Base-by-base conservation (phyloP, 2,888 invertebrate genomes). In the Lepidocyrtoides sp. region DNA sequence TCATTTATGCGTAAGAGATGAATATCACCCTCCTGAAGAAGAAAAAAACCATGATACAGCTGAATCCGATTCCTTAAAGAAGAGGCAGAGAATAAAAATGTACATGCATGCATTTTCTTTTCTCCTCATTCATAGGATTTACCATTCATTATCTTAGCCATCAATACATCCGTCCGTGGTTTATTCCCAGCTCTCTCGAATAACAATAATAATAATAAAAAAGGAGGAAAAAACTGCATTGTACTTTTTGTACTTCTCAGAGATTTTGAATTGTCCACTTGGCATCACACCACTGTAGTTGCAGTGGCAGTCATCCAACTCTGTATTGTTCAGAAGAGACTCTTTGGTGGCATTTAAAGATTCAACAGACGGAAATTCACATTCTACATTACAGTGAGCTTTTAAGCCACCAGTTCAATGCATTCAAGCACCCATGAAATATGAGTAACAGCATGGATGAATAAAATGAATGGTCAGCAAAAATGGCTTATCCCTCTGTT, bases 381-480 rank as follows among this genome's bases (percentile, higher is more conserved):
- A 60, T 82, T 82, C 17, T 36, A 79, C 79, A 79, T 7, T 4
- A 32, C 10, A 54, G 20, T 79, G 54, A 57, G 72, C 48, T 77
- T 86, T 86, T 86, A 86, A 86, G 77, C 86, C 77, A 77, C 26
- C 60, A 60, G 41, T 77, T 86, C 86, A 77, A 75, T 77, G 86
- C 75, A 60, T 77, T 77, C 86, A 86, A 86, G 86, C 86, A 86
- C 86, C 86, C 86, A 86, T 86, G 86, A 86, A 75, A 63, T 41
- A 54, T 63, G n/a, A n/a, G n/a, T n/a, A 75, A 60, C 57, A 77
- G 75, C 48, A 23, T 77, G 85, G 23, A 57, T 85, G 86, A 77
- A 77, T 86, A 75, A 63, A 86, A 63, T 77, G 60, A 48, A 36
- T 69, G 69, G 85, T 66, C 41, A 72, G 54, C n/a, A 85, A 83